These are phyloP conservation scores for Dicycla oo DNA, from an alignment of 2,888 invertebrate genomes.

Conservation along the genomic window DNA sequence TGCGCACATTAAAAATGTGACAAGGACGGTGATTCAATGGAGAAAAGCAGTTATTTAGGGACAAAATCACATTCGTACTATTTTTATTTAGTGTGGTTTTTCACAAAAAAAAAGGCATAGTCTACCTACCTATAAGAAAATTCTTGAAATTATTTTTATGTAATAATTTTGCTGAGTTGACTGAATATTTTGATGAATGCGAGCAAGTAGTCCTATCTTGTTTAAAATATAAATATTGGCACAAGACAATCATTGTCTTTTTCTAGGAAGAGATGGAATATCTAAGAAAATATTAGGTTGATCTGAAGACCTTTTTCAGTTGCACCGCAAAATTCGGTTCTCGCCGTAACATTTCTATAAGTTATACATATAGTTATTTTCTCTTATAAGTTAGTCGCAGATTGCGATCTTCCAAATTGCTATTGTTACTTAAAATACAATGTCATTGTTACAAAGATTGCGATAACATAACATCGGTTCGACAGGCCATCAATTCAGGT, in stretches of 20 bases:
- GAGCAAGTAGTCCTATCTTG: not conserved
- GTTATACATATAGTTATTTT: too few species aligned
- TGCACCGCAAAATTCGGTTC: not conserved
- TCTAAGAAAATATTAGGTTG: not conserved
- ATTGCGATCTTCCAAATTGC: slow-evolving; percentile 21
- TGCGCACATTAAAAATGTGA: slow-evolving; percentile 42
- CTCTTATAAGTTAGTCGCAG: not conserved
- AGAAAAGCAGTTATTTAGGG: not conserved
- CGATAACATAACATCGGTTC: slow-evolving; percentile 10
- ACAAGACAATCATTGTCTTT: not conserved
- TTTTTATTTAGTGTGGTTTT: too few species aligned
- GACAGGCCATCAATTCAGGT: slow-evolving; percentile 1
- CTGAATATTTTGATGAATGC: not conserved
- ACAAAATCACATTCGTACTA: not conserved
- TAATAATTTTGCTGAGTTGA: not conserved
- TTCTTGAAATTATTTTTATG: too few species aligned
- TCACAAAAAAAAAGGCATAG: too few species aligned
- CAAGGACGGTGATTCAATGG: slow-evolving; percentile 43
- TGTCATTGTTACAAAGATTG: slow-evolving; percentile 5
- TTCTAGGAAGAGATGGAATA: not conserved
- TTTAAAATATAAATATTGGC: not conserved
- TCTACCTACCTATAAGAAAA: too few species aligned
- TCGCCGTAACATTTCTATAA: not conserved
- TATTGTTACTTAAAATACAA: slow-evolving; percentile 26
- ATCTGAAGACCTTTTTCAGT: slow-evolving; percentile 7